These are phyloP conservation scores for Bergia sp. DNA, from an alignment of 92 coral and sea anemone genomes.

Conservation along the genomic window DNA sequence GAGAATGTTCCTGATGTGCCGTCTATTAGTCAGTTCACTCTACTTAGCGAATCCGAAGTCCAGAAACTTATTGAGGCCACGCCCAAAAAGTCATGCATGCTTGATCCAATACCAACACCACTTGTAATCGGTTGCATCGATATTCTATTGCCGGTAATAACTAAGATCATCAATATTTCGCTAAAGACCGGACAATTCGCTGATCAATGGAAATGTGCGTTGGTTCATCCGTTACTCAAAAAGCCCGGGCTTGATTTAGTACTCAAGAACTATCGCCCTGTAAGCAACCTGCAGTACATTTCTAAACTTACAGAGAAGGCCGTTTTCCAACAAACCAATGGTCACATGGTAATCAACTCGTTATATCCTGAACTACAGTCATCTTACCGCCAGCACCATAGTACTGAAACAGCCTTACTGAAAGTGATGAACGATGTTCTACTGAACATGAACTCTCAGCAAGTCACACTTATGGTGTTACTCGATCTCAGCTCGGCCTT, in stretches of 20 bases:
- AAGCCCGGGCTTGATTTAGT: conserved; percentile 27
- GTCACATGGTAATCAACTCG: conserved; percentile 46
- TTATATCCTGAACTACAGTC: conserved; percentile 58
- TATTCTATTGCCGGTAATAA: conserved; percentile 48
- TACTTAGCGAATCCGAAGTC: conserved; percentile 45
- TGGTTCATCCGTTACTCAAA: conserved; percentile 45
- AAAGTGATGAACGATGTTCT: conserved; percentile 64
- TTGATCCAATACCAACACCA: conserved; percentile 55
- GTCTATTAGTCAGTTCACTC: conserved; percentile 38
- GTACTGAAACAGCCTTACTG: conserved; percentile 54
- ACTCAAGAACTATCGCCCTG: conserved; percentile 33
- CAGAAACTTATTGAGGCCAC: conserved; percentile 39
- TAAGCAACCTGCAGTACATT: conserved; percentile 49
- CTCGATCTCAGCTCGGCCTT: too few relatives aligned
- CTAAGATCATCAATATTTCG: conserved; percentile 39
- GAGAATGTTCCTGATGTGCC: conserved; percentile 47
- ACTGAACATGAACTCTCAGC: conserved; percentile 62
- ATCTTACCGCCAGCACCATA: conserved; percentile 51
- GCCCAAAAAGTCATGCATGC: conserved; percentile 41
- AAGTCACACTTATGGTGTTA: conserved; percentile 12
- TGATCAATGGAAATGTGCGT: conserved; percentile 51
- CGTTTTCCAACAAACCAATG: conserved; percentile 47
- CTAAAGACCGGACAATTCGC: conserved; percentile 41
- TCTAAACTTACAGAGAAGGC: conserved; percentile 56
- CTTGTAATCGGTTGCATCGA: conserved; percentile 44